Conservation (phyloP, 2,797 vertebrate genomes). For the Toxotes lorentzi region DNA sequence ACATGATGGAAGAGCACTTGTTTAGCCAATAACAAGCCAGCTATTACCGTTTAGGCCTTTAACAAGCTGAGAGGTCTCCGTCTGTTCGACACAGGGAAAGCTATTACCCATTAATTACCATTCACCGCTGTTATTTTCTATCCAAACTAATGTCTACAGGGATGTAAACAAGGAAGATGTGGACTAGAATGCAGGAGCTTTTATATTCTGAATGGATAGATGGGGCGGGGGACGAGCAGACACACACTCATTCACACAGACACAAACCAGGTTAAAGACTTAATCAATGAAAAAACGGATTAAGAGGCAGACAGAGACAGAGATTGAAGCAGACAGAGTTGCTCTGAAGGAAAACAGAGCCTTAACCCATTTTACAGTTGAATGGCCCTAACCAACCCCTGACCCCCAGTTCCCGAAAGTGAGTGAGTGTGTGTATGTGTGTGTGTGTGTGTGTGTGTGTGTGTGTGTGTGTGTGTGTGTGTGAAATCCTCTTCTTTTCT, state of each 20-base stretch:
- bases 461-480: constrained; percentile 29
- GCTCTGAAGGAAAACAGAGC: constrained; percentile 69
- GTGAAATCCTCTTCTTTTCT: constrained; percentile 46
- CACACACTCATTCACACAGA: constrained; percentile 24
- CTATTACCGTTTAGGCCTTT: constrained; percentile 61
- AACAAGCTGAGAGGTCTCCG: constrained; percentile 54
- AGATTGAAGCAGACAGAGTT: constrained; percentile 45
- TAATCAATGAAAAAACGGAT: constrained; percentile 3
- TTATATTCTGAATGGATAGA: neutral
- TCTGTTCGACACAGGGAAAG: constrained; percentile 45
- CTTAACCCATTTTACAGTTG: constrained; percentile 77
- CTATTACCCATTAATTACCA: constrained; percentile 40
- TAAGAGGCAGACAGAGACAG: neutral
- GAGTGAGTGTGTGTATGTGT: constrained; percentile 21
- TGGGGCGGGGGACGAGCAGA: neutral
- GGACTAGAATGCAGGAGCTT: neutral
- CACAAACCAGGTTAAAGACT: constrained; percentile 34
- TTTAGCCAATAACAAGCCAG: constrained; percentile 51
- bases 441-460: neutral
- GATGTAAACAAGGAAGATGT: neutral
- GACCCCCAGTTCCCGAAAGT: constrained; percentile 64
- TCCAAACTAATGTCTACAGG: constrained; percentile 2
- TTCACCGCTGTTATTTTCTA: constrained; percentile 32
- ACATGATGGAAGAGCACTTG: constrained; percentile 69
- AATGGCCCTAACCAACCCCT: constrained; percentile 61